Evolutionary conservation across 2,797 vertebrate genomes (phyloP), one percentile per base, ranked within the genome.

Genomic region (Mormyrus hasselquistii): DNA sequence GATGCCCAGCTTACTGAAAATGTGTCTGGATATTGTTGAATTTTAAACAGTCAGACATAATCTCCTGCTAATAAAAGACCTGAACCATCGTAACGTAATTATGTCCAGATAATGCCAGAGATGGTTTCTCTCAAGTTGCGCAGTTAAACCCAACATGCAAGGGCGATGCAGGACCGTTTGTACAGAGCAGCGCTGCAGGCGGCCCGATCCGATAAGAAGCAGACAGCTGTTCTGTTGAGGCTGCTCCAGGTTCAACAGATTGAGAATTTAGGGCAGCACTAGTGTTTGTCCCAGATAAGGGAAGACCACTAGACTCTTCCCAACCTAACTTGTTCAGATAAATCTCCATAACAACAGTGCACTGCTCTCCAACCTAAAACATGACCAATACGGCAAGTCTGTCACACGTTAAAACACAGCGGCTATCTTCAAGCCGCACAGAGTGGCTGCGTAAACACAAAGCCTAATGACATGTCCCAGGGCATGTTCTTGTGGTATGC

Each of bases 21-120:
- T 9, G 76, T 82, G 76, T 82, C 76, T 82, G 76, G 76, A n/a
- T 22, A 44, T 44, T 47, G 76, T 82, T 82, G 76, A 82, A 22
- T 47, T 82, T 82, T 82, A 82, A 82, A 10, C 76, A 82, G 76
- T 47, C 76, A 47, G 76, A 44, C 41, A 47, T 82, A 82, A 82
- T 47, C 41, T 82, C 47, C 5, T 82, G 76, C 76, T 82, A 82
- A 82, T 82, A 44, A 82, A 82, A 82, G 76, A 82, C 8, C 76
- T 79, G 38, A 47, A 47, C 41, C 19, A 44, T 44, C 76, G 10
- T 22, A 47, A 47, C 2, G 41, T 82, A 22, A 82, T 47, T n/a
- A 82, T 82, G 76, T 82, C 76, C 76, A 82, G 19, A 82, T 82
- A 82, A 82, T 47, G 76, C 16, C 16, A 44, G 76, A 44, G 38